These are phyloP conservation scores for Pasiphila rectangulata DNA, from an alignment of 2,888 invertebrate species.

Conservation along the genomic window DNA sequence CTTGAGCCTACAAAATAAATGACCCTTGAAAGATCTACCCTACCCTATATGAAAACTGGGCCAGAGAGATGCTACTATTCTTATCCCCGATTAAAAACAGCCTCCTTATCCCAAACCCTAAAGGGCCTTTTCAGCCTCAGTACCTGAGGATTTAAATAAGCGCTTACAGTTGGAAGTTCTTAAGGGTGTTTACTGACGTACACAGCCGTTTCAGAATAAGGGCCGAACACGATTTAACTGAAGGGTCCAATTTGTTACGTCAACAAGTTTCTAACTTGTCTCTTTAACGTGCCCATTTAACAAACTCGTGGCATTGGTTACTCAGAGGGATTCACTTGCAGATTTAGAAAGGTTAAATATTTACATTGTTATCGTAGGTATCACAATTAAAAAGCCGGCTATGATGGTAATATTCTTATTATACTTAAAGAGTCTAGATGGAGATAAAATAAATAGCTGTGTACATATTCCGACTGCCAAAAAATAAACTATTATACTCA, in stretches of 20 bases:
- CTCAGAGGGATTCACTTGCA: too few relatives aligned
- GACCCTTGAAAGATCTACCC: too few relatives aligned
- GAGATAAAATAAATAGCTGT: too few relatives aligned
- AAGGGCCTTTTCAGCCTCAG: conserved; percentile 3
- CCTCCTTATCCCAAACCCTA: conserved; percentile 1
- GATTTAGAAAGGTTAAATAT: not conserved
- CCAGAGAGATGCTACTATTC: not conserved
- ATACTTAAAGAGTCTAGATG: too few relatives aligned
- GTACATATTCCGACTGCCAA: too few relatives aligned
- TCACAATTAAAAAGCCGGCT: too few relatives aligned
- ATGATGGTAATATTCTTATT: too few relatives aligned
- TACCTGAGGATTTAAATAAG: conserved; percentile 18
- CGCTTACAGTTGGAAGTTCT: conserved; percentile 17
- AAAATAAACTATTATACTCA: too few relatives aligned
- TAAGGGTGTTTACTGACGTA: conserved; percentile 17
- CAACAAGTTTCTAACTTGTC: conserved; percentile 24
- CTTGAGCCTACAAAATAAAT: not conserved
- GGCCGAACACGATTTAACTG: conserved; percentile 21
- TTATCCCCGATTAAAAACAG: not conserved
- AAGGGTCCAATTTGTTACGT: conserved; percentile 24
- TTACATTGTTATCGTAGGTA: not conserved
- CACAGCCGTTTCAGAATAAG: conserved; percentile 12
- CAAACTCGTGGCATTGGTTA: not conserved
- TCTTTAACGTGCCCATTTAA: conserved; percentile 5
- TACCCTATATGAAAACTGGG: not conserved